Evolutionary conservation across 2,888 invertebrate species (phyloP), one percentile per base, ranked within the genome.

Genomic region (Taphrorychus bicolor): DNA sequence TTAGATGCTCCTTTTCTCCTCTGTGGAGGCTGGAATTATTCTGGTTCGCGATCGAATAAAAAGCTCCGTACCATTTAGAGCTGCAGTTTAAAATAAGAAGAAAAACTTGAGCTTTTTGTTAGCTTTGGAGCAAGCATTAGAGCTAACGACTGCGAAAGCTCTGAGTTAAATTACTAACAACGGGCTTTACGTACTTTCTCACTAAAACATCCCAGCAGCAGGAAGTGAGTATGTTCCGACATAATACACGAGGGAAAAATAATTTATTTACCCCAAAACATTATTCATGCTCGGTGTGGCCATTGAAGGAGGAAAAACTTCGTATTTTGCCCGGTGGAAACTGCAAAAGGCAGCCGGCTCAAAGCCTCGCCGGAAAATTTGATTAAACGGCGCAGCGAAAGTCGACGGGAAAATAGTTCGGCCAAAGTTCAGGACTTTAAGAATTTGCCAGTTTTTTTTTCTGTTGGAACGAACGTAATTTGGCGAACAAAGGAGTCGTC

Each of bases 1-100:
- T 66, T 66, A 59, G 32, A 48, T 49, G 52, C 59, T 54, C 23
- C 19, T 42, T 57, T 57, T 42, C 57, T 45, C 45, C 45, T 45
- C 45, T 14, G 9, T 17, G 17, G 45, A 45, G 17, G 45, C 45
- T 16, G 16, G 14, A 45, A 45, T 45, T 45, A 45, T 45, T 45
- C 17, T 45, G 14, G 45, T 45, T 45, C 14, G 14, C 14, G 7
- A 45, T 14, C 14, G 45, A 45, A 45, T 45, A 45, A 45, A 45
- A 45, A 17, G 45, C 16, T 32, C 11, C 32, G 32, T 17, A 16
- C 17, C 45, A 5, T 45, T 45, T 45, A 14, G 45, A 17, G 45
- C 5, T n/a, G 45, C 45, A 17, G 32, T 32, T 32, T 32, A 45
- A 45, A 45, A n/a, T n/a, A 45, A n/a, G 17, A 45, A 45, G 14